phyloP scores from a whole-genome alignment of 2,113 vertebrate genomes.

The Irena cyanogastra region DNA sequence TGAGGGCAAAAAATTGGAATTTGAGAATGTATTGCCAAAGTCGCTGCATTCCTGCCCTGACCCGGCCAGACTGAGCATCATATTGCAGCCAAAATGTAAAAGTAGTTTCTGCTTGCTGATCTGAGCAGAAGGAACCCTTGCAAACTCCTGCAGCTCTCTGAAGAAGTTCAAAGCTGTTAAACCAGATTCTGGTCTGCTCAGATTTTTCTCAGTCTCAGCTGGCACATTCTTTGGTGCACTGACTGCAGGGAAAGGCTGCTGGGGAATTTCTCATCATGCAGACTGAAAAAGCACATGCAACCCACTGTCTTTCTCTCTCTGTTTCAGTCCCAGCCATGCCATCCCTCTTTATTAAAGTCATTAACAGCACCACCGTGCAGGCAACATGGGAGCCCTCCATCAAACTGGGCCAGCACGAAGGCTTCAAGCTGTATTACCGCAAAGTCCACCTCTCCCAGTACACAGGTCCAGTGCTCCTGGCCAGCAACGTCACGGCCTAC shows the following conservation, averaged over 20 bases:
- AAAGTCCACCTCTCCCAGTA: conserved; percentile 80
- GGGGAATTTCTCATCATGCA: neutral
- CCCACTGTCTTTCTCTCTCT: conserved; percentile 7
- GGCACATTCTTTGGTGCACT: neutral
- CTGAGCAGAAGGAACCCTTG: neutral
- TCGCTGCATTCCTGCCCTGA: neutral
- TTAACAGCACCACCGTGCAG: conserved; percentile 85
- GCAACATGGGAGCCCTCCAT: conserved; percentile 87
- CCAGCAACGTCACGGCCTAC: conserved; percentile 83
- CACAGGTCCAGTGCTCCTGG: conserved; percentile 84
- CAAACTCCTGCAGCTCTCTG: neutral
- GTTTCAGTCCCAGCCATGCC: conserved; percentile 88
- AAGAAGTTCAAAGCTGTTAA: neutral
- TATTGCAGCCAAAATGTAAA: neutral
- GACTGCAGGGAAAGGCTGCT: neutral
- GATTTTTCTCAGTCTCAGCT: neutral
- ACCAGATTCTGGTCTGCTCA: neutral
- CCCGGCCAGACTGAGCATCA: neutral
- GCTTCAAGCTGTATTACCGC: conserved; percentile 92
- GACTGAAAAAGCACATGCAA: neutral
- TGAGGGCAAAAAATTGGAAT: neutral
- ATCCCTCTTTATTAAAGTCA: conserved; percentile 82
- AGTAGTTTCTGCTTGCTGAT: neutral
- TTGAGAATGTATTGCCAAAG: neutral
- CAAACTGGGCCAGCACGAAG: conserved; percentile 86